Evolutionary conservation across 2,797 vertebrate genomes (phyloP), one percentile per base, ranked within the genome.

Genomic region (Micropoecilia bifurca): DNA sequence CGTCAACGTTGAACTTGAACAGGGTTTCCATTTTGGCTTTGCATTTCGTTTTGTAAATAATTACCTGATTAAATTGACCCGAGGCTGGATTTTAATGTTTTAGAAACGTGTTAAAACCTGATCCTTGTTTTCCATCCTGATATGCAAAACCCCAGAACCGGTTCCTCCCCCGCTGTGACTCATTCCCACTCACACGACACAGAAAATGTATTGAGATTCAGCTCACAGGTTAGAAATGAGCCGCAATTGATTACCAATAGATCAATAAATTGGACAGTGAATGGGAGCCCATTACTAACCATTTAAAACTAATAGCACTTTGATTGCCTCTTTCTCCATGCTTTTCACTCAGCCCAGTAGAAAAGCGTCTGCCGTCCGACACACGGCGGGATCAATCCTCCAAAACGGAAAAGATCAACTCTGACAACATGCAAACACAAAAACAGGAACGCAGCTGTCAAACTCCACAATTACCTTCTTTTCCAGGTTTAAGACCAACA

Each of bases 121-220:
- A 45, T 43, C 2, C 41, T 45, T n/a, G 12, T n/a, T 71, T 45
- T 71, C 6, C 2, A 12, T 43, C 12, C 66, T 13, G 5, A 41
- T n/a, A 43, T 43, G 39, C n/a, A 43, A 43, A 69, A 43, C 20
- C 36, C 1, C 22, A 20, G 3, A 22, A 39, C 25, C 10, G 0
- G 12, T 71, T 28, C 12, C 28, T 30, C 41, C 41, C 14, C 41
- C 46, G 68, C 82, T 13, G 47, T 61, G 43, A 72, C 85, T 80
- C 89, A 83, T 86, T 88, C 75, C 59, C 18, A 85, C 74, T 80
- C 6, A 39, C 78, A 80, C 79, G 47, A 46, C 80, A 83, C 85
- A 78, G 76, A 87, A 88, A 91, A 93, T 91, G 72, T 84, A 93
- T 89, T 88, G 86, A 90, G 91, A 92, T 85, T 87, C 89, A 87